These are phyloP conservation scores for Rhopalosiphum nymphaeae DNA, from an alignment of 2,888 invertebrate species.

Conservation along the genomic window DNA sequence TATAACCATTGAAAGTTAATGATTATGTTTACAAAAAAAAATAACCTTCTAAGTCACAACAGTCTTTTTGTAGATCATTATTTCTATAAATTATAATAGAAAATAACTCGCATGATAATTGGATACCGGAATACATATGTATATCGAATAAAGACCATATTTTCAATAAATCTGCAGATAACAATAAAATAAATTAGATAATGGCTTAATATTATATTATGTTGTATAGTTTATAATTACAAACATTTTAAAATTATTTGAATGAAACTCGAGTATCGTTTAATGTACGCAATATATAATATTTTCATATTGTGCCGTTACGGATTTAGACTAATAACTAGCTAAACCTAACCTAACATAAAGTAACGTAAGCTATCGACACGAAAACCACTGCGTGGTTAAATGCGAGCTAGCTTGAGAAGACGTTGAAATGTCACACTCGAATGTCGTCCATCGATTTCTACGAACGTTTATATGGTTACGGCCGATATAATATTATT, in stretches of 20 bases:
- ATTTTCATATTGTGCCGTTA: not conserved
- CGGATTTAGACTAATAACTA: not conserved
- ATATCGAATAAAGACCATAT: not conserved
- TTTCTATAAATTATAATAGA: not conserved
- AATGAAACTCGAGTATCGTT: not conserved
- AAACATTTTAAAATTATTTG: not conserved
- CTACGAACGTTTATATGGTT: conserved; percentile 16
- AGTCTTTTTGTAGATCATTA: not conserved
- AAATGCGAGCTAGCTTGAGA: not conserved
- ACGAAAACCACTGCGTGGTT: no score
- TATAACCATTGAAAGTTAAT: conserved; percentile 32
- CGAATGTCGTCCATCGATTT: conserved; percentile 16
- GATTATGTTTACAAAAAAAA: not conserved
- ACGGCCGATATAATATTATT: conserved; percentile 26
- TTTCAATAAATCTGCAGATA: not conserved
- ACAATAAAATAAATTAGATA: not conserved
- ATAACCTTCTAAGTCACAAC: not conserved
- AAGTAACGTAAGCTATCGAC: not conserved
- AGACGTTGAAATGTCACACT: conserved; percentile 34
- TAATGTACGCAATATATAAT: not conserved
- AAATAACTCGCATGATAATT: not conserved
- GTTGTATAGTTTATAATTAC: not conserved
- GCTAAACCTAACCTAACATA: not conserved
- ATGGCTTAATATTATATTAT: not conserved
- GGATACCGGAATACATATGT: not conserved